Conservation (phyloP, 2,113 vertebrate genomes). For the Melierax canorus region DNA sequence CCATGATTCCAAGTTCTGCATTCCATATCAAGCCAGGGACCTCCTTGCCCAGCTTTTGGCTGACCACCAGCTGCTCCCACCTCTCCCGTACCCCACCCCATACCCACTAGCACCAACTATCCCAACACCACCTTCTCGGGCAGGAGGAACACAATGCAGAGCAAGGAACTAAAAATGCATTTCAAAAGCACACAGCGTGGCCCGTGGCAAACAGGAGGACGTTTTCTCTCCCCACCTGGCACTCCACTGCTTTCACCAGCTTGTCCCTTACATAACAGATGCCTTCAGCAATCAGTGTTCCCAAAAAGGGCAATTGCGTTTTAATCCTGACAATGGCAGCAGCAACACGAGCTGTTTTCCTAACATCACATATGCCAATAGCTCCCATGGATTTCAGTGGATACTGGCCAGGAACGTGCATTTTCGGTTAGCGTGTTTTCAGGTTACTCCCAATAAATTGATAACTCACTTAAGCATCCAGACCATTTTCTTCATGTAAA, state of each 20-base stretch:
- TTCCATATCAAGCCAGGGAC: not conserved
- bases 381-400: not conserved
- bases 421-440: not conserved
- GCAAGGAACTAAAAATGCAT: not conserved
- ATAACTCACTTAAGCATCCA: not conserved
- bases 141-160: not conserved
- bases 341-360: slow-evolving; percentile 4
- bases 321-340: slow-evolving; percentile 25
- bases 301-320: slow-evolving; percentile 26
- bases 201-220: not conserved
- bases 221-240: not conserved
- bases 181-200: not conserved
- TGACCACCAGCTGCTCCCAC: not conserved
- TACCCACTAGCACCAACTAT: not conserved
- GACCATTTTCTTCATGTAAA: not conserved
- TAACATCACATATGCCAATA: not conserved
- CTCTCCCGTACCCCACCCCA: not conserved
- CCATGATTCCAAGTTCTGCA: not conserved
- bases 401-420: not conserved
- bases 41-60: not conserved
- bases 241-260: not conserved
- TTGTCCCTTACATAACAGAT: slow-evolving; percentile 28
- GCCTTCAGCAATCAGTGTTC: slow-evolving; percentile 30
- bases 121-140: accelerated
- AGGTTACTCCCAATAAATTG: not conserved